Base-by-base conservation (phyloP, 2,888 invertebrate genomes). In the Sicus ferrugineus region DNA sequence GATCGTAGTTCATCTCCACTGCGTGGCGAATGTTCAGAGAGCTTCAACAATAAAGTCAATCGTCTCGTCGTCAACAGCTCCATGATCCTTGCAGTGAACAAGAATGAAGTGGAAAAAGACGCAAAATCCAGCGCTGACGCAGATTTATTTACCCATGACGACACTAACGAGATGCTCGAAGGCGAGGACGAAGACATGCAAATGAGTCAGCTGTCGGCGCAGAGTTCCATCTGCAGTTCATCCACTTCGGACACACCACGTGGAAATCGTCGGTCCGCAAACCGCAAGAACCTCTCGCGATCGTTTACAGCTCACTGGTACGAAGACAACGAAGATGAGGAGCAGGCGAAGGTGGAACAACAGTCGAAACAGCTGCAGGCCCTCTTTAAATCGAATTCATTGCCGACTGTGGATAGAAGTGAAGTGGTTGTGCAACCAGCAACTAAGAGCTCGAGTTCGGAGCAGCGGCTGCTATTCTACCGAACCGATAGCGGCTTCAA, bases 401-500 rank as follows among this genome's bases (percentile, higher is more conserved):
- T 5, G 4, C 3, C 30, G 46, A 3, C 21, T 34, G 16, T 9
- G 31, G 34, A 19, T n/a, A 31, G 19, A 34, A 58, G 11, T n/a
- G 34, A 58, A 30, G n/a, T 30, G n/a, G n/a, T 50, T n/a, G 11
- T 34, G 28, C 14, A 11, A 4, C 3, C 21, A 30, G 6, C 16
- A 11, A 68, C 71, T 2, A 72, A 65, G 6, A n/a, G n/a, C 3
- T 19, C 9, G 5, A 50, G 5, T 50, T 46, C 26, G 2, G 54
- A 65, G 28, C 56, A 66, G 21, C 66, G 66, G 26, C 42, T 66
- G 9, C 31, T 66, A 1, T 78, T 85, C 9, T 79, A 81, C 74
- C 79, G 83, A 26, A 78, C 80, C 2, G 85, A 85, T 62, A 85
- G 85, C 59, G 85, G 85, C 3, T 85, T 85, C 61, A 85, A 84